Conservation (phyloP, 2,888 invertebrate species). For the Ophion ventricosus region DNA sequence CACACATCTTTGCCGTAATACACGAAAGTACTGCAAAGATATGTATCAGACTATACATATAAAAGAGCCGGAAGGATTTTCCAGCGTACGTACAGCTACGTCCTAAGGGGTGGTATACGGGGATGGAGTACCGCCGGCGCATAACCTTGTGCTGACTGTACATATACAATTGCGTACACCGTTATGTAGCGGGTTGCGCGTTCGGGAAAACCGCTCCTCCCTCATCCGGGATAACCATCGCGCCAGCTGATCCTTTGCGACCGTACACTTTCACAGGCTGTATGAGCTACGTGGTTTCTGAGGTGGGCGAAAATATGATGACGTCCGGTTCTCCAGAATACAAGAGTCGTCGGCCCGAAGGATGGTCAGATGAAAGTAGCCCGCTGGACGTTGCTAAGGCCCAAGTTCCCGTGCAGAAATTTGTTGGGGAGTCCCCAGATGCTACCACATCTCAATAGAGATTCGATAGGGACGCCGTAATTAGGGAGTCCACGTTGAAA, state of each 20-base stretch:
- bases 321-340: slow-evolving; percentile 69
- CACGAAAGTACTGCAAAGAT: slow-evolving; percentile 63
- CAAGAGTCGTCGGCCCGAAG: slow-evolving; percentile 33
- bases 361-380: slow-evolving; percentile 51
- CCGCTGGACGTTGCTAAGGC: slow-evolving; percentile 39
- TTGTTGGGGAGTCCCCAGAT: too few relatives aligned
- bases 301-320: slow-evolving; percentile 78
- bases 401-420: too few relatives aligned
- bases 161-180: slow-evolving; percentile 39
- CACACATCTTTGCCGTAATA: slow-evolving; percentile 40
- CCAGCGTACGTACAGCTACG: slow-evolving; percentile 49
- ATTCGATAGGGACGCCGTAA: too few relatives aligned
- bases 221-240: slow-evolving; percentile 50
- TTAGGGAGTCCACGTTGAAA: too few relatives aligned
- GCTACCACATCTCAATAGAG: too few relatives aligned
- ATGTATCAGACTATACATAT: slow-evolving; percentile 63
- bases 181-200: slow-evolving; percentile 22
- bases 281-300: slow-evolving; percentile 59
- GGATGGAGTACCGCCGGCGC: slow-evolving; percentile 17
- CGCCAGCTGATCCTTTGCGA: slow-evolving; percentile 17
- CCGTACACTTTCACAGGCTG: slow-evolving; percentile 1
- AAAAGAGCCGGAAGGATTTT: slow-evolving; percentile 60
- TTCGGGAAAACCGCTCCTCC: slow-evolving; percentile 25
- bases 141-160: slow-evolving; percentile 48
- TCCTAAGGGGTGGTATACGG: slow-evolving; percentile 40